Conservation (phyloP, 2,113 vertebrate species). For the Hassar affinis region DNA sequence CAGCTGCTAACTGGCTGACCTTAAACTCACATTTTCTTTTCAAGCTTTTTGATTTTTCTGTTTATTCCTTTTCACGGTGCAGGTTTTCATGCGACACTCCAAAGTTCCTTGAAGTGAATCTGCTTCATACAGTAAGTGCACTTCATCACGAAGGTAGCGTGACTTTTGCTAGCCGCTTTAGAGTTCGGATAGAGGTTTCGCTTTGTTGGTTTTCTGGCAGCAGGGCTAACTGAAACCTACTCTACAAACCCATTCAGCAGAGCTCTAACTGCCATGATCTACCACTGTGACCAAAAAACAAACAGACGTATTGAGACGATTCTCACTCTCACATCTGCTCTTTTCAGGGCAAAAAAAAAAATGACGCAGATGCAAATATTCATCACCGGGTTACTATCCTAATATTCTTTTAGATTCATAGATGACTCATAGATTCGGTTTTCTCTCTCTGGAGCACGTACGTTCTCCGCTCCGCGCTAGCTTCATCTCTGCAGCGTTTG, state of each 20-base stretch:
- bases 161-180: background rate
- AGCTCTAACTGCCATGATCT: conserved; percentile 1
- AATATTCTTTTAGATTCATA: background rate
- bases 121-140: conserved; percentile 3
- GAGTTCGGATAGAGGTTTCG: background rate
- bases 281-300: background rate
- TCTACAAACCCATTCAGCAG: conserved; percentile 1
- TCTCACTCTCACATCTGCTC: background rate
- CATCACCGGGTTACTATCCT: background rate
- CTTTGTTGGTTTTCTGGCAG: conserved; percentile 11
- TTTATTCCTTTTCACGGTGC: conserved; percentile 38
- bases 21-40: conserved; percentile 42
- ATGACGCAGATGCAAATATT: conserved; percentile 5
- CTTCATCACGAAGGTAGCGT: background rate
- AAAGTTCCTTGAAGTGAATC: conserved; percentile 26
- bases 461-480: no score
- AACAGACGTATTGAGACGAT: background rate
- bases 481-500: background rate
- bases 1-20: conserved; percentile 35
- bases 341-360: conserved; percentile 14
- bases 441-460: no score
- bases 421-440: background rate
- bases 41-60: conserved; percentile 13
- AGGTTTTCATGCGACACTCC: conserved; percentile 12
- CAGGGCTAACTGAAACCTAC: background rate